Evolutionary conservation across 2,888 invertebrate genomes (phyloP), one percentile per base, ranked within the genome.

Genomic region (Temnothorax rugatulus): DNA sequence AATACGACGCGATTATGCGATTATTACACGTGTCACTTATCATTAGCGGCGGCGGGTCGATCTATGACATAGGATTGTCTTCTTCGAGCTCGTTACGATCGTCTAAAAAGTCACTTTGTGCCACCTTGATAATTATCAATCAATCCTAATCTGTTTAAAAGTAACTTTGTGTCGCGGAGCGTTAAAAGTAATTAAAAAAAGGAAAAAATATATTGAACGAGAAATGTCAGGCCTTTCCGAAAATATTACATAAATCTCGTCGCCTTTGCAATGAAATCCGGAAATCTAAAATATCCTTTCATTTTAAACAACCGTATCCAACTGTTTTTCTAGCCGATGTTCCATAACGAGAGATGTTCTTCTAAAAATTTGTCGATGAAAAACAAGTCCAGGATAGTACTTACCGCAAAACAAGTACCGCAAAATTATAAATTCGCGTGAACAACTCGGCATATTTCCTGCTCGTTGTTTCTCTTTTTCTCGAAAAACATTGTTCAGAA

Each of bases 1-100:
- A 86, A 89, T 89, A 89, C 83, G 71, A 89, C 66, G 74, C 82
- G 82, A 87, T 89, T 89, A 85, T 76, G 83, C 83, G 69, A 83
- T 85, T 77, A 87, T 81, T 81, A 84, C 83, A 83, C 74, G 74
- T 71, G 88, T 76, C 84, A 76, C 47, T 84, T 63, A 29, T 64
- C 41, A 38, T 69, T 64, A 71, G 13, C 11, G 13, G 9, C 66
- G 50, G 8, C 18, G 41, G 13, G 2, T 63, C 9, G n/a, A 68
- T n/a, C 21, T 13, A 0, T 52, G 44, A 54, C 11, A 21, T 38
- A 44, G 13, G 13, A 50, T 25, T n/a, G 57, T 44, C 29, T n/a
- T 11, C 18, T 4, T 50, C 47, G 47, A 64, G n/a, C 50, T 15
- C 1, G n/a, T 63, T 41, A 41, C 44, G 54, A 57, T 13, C 9